Evolutionary conservation across 2,797 vertebrate genomes (phyloP).

Genomic region (Triplophysa bombifrons): DNA sequence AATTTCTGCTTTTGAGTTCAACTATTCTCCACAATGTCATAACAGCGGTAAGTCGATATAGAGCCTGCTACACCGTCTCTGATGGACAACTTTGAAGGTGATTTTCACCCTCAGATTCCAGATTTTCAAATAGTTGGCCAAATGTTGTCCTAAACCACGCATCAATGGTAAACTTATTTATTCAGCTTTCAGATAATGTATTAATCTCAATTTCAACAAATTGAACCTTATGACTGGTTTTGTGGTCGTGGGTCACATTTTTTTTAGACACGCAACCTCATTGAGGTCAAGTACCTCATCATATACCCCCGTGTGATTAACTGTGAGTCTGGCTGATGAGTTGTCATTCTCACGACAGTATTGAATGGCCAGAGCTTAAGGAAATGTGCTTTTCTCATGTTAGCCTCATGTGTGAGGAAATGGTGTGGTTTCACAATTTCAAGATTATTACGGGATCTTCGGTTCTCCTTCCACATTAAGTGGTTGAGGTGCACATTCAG

Average conservation of each 20-base stretch:
- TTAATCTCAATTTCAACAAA: too few relatives aligned
- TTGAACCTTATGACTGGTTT: too few relatives aligned
- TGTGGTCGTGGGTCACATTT: conserved; percentile 3
- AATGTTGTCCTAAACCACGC: too few relatives aligned
- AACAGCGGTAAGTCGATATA: too few relatives aligned
- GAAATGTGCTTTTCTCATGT: conserved; percentile 53
- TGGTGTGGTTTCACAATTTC: conserved; percentile 79
- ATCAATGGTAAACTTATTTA: too few relatives aligned
- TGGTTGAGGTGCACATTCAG: conserved; percentile 77
- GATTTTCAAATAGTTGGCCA: too few relatives aligned
- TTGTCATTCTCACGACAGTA: conserved; percentile 41
- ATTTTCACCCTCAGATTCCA: too few relatives aligned
- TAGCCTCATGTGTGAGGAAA: conserved; percentile 69
- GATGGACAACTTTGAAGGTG: too few relatives aligned
- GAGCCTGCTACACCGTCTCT: too few relatives aligned
- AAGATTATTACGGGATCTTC: conserved; percentile 79
- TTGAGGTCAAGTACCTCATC: conserved; percentile 36
- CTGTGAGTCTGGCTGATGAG: conserved; percentile 31
- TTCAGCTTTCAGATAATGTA: too few relatives aligned
- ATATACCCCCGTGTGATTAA: conserved; percentile 29
- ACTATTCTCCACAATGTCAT: too few relatives aligned
- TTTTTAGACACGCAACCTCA: conserved; percentile 13
- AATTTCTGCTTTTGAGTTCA: too few relatives aligned
- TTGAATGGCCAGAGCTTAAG: conserved; percentile 54
- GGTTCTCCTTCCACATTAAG: conserved; percentile 74